Evolutionary conservation across 2,888 invertebrate genomes (phyloP), one percentile per base, ranked within the genome.

Genomic region (Leptarthrus brevirostris): DNA sequence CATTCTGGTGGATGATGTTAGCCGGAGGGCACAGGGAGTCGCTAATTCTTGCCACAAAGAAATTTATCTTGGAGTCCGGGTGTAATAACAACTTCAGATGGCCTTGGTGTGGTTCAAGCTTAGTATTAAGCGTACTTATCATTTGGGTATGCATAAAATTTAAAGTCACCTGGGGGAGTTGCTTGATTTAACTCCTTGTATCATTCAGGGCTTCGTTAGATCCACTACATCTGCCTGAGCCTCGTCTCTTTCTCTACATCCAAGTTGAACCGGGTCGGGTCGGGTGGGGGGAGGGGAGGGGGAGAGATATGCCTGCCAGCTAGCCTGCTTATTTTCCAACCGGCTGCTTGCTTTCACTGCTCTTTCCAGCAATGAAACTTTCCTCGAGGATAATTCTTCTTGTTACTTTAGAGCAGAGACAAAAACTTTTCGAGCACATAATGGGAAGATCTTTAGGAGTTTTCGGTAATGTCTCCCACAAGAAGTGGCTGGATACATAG

Each of bases 381-480:
- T 73, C 56, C 58, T 47, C 22, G 61, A 61, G 40, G 47, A 58
- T 73, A 58, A 73, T 73, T 58, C 61, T 58, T 58, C 61, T 73
- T 61, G 73, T 73, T 52, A 49, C 47, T 61, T 58, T 47, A 34
- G 44, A 58, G 61, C 72, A 72, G 54, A 44, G 56, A 54, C 54
- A 69, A 40, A 76, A 73, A 69, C 74, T 77, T 77, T 76, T 74
- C 61, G 52, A 77, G 76, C 74, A 77, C 75, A 77, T 76, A 77
- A 76, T 74, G 72, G 76, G 77, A 53, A 76, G 74, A 74, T 76
- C 74, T 76, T 71, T 72, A 73, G 74, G 75, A 75, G 77, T 75
- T 77, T 77, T 75, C 72, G 76, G 74, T 77, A 77, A 77, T 77
- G 76, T 77, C 75, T 76, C 73, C 74, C 75, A 71, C 49, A 73